Evolutionary conservation across 2,113 vertebrate species (phyloP), one percentile per base, ranked within the genome.

Genomic region (Aphyosemion australe): DNA sequence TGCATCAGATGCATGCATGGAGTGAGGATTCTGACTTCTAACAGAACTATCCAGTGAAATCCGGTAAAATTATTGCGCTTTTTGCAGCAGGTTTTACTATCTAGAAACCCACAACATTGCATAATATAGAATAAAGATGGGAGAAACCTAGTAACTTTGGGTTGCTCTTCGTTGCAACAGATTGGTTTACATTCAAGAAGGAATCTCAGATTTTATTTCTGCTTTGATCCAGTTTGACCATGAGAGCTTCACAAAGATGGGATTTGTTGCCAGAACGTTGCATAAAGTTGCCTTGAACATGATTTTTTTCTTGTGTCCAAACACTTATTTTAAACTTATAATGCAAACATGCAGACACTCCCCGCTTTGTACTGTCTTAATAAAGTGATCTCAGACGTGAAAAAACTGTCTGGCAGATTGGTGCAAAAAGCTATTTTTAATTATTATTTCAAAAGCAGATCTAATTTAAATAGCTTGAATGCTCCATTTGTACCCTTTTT

Each of bases 181-280:
- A 72, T 71, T 70, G 72, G 48, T 19, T 37, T 34, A 34, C 13
- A 4, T 32, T 54, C 14, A 12, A 2, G 12, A 13, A 51, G 63
- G 39, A 18, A 51, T 54, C 16, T 31, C 14, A 49, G 16, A 53
- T 61, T 20, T 32, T 21, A 49, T 37, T 20, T 63, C 14, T 41
- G 39, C 19, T 76, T 64, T 82, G 34, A 73, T 78, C 37, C 19
- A n/a, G 43, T 63, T 48, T 60, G 21, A 75, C 11, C 12, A 55
- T 21, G 52, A 60, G 5, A 52, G 6, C 20, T 37, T 16, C 21
- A 39, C 47, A 55, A 51, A 70, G 19, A n/a, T 54, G 5, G 15
- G 7, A 7, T 26, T 18, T 57, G 10, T 46, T 69, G 32, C 19
- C 41, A 15, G 26, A 15, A n/a, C 63, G 18, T 41, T 49, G 13